Evolutionary conservation across 2,797 vertebrate species (phyloP).

Genomic region (Crocodylus rhombifer): DNA sequence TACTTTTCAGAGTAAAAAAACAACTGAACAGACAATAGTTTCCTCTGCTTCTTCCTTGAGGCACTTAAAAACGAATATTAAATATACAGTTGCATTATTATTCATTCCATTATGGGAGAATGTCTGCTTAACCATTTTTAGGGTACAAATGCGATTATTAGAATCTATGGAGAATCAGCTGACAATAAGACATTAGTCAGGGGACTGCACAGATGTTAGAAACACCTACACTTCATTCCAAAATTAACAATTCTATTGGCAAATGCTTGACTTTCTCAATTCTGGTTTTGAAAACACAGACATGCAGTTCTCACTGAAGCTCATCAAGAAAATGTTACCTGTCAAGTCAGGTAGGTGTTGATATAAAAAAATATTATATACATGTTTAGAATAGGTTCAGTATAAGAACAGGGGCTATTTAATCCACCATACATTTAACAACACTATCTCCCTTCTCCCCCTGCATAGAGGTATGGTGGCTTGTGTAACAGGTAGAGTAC

Average conservation of each 20-base stretch:
- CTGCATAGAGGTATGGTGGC: not conserved
- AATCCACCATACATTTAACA: slow-evolving; percentile 1
- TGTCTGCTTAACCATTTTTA: not conserved
- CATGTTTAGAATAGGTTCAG: slow-evolving; percentile 1
- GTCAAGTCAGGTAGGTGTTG: slow-evolving; percentile 39
- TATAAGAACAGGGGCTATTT: not conserved
- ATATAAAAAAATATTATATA: slow-evolving; percentile 21
- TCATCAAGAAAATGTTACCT: slow-evolving; percentile 16
- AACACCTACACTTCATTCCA: slow-evolving; percentile 60
- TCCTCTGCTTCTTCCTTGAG: slow-evolving; percentile 26
- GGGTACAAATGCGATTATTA: slow-evolving; percentile 15
- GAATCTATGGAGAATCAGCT: slow-evolving; percentile 45
- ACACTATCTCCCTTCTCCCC: slow-evolving; percentile 12
- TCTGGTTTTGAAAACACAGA: slow-evolving; percentile 36
- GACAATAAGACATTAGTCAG: slow-evolving; percentile 50
- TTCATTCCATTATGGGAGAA: not conserved
- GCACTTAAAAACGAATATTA: not conserved
- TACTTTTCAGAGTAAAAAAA: not conserved
- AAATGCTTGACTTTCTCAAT: slow-evolving; percentile 39
- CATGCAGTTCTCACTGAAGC: slow-evolving; percentile 37
- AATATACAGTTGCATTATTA: not conserved
- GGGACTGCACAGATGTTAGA: slow-evolving; percentile 55
- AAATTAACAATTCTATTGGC: slow-evolving; percentile 67
- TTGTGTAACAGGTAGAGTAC: not conserved
- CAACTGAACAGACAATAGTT: not conserved